Base-by-base conservation (phyloP, 2,113 vertebrate genomes). In the Actinemys pallida region DNA sequence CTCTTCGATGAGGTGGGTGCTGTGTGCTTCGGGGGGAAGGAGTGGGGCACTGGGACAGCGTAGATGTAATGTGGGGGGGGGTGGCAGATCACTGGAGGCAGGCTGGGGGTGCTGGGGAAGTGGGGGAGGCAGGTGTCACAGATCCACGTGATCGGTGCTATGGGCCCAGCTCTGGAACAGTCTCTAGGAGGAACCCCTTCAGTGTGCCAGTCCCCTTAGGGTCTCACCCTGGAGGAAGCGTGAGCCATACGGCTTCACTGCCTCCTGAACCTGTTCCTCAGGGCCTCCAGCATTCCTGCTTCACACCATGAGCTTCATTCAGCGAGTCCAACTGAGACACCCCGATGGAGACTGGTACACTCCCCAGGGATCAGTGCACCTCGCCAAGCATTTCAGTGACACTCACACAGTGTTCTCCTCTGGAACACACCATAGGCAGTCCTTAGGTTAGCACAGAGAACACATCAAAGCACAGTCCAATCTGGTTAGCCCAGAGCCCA, bases 1-100 rank as follows among this genome's bases (percentile, higher is more conserved):
- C 98, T 99, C 94, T 99, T 99, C 94, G 99, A 99, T 59, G 99
- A 99, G 98, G 99, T 99, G 92, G 97, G 89, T 29, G 14, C 20
- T 52, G 81, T 14, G 78, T 8, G 22, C 3, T 39, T 31, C 49
- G 13, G n/a, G 50, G 57, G 56, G 24, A 8, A 24, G 81, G 81
- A 25, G 20, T 14, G 29, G 31, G 12, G 50, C 49, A 47, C 47
- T 19, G 5, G 29, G 16, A n/a, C 35, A 29, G 27, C 29, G 39
- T 8, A 22, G n/a, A 16, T 56, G 27, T 6, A 20, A 54, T 29
- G 65, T 10, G 65, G 65, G 6, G 65, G 14, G 45, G 13, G 49
- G 62, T 6, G 39, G 14, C 42, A 35, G 39, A 20, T 14, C 16
- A 14, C 27, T 45, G 29, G 59, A 54, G n/a, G 56, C 11, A 53